Base-by-base conservation (phyloP, 2,888 invertebrate species). In the Zele albiditarsus region DNA sequence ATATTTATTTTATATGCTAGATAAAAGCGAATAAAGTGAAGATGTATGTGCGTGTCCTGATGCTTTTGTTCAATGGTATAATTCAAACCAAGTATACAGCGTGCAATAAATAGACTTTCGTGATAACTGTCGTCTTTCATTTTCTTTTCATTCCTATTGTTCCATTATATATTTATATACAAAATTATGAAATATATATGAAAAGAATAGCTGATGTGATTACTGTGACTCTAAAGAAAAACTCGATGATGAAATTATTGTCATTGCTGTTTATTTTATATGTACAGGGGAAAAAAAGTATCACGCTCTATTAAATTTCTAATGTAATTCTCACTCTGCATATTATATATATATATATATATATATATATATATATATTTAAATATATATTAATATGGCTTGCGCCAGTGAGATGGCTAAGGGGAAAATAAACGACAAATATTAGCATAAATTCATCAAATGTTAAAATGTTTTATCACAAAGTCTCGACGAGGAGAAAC, bases 371-470 rank as follows among this genome's bases (percentile, higher is more conserved):
- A n/a, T n/a, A n/a, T n/a, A 33, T 33, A 33, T 33, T 33, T 33
- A 5, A 5, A 0, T 53, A n/a, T 53, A 20, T 20, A 8, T 20
- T 8, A 23, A 20, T 53, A 20, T 20, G 8, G 20, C 6, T 20
- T 8, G 0, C n/a, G 46, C 53, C 6, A 8, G 3, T 20, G 53
- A 10, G 20, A 53, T 3, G 3, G 20, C 1, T 20, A 53, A 4
- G 1, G 20, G 20, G 6, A 53, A 20, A 53, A 20, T 1, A 53
- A 23, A 23, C 5, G 2, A 8, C 4, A n/a, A n/a, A 0, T 46
- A n/a, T 46, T 46, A 46, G 16, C 46, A 46, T 46, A 46, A 46
- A 46, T 46, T 46, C 46, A 46, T 46, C 46, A 46, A n/a, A n/a
- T 5, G 3, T 46, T 46, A 3, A 46, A 46, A 46, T 46, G n/a